phyloP scores from a whole-genome alignment of 1,140 invertebrate species.

The Lucilia cuprina region DNA sequence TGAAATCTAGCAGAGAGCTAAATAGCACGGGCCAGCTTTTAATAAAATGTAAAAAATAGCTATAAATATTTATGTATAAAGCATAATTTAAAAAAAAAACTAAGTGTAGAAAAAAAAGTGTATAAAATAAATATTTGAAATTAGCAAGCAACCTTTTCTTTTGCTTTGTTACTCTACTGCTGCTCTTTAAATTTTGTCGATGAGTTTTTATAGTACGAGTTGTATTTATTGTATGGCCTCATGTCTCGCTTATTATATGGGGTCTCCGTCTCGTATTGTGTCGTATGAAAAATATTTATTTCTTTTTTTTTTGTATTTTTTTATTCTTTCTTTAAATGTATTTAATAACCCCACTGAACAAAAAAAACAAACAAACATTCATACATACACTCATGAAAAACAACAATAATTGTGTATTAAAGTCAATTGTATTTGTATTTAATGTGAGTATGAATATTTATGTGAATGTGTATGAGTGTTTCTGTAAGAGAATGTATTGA shows the following conservation, averaged over 20 bases:
- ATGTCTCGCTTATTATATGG: constrained; percentile 11
- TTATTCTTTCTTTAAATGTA: not conserved
- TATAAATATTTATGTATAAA: not conserved
- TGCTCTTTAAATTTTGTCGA: not conserved
- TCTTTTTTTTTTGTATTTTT: not conserved
- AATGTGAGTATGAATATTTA: not conserved
- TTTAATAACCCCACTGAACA: not conserved
- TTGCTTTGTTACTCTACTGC: not conserved
- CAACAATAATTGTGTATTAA: not conserved
- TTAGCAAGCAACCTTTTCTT: not conserved
- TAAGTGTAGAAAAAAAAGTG: not conserved
- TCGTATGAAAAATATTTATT: not conserved
- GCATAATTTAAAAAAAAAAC: not conserved
- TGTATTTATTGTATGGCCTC: constrained; percentile 1
- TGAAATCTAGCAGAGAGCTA: not conserved
- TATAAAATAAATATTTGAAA: not conserved
- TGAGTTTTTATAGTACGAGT: not conserved
- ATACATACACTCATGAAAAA: constrained; percentile 3
- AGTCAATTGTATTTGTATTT: not conserved
- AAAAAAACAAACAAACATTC: not conserved
- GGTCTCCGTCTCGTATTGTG: not conserved
- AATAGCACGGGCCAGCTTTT: not conserved
- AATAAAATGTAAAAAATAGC: not conserved
- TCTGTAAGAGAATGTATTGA: not conserved
- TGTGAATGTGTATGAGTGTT: not conserved